phyloP scores from a whole-genome alignment of 1,140 invertebrate species.

The Drosophila aff. region DNA sequence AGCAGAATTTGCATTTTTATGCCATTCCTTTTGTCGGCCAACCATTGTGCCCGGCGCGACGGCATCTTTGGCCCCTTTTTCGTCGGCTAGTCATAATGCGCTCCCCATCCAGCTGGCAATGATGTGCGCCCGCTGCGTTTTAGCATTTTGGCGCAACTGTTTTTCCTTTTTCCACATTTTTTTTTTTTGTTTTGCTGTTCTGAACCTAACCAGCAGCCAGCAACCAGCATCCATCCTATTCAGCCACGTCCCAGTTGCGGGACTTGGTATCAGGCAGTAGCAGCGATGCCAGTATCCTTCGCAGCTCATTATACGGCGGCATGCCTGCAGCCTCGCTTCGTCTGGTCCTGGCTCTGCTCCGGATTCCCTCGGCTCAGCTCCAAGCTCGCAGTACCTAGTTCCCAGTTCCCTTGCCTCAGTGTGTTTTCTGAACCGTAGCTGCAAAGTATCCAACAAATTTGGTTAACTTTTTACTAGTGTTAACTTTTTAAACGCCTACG shows the following conservation, averaged over 20 bases:
- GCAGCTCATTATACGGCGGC: slow-evolving; percentile 70
- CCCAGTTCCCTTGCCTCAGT: slow-evolving; percentile 45
- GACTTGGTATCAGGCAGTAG: slow-evolving; percentile 46
- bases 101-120: slow-evolving; percentile 38
- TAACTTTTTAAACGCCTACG: slow-evolving; percentile 77
- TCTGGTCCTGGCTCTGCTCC: slow-evolving; percentile 7
- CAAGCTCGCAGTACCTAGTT: background rate
- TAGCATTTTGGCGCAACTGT: slow-evolving; percentile 71
- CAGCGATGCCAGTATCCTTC: slow-evolving; percentile 39
- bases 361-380: slow-evolving; percentile 28
- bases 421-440: slow-evolving; percentile 76
- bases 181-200: slow-evolving; percentile 1
- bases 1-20: slow-evolving; percentile 44
- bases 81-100: slow-evolving; percentile 19
- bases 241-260: slow-evolving; percentile 54
- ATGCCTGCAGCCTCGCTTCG: slow-evolving; percentile 44
- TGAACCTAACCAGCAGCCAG: slow-evolving; percentile 39
- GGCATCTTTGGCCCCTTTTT: slow-evolving; percentile 8
- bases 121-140: slow-evolving; percentile 73
- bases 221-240: slow-evolving; percentile 51
- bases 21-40: slow-evolving; percentile 26
- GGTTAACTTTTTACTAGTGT: slow-evolving; percentile 78
- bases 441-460: slow-evolving; percentile 81
- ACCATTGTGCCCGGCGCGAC: slow-evolving; percentile 30
- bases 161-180: slow-evolving; percentile 29